Conservation (phyloP, 2,888 invertebrate species). For the Neoaliturus tenellus region DNA sequence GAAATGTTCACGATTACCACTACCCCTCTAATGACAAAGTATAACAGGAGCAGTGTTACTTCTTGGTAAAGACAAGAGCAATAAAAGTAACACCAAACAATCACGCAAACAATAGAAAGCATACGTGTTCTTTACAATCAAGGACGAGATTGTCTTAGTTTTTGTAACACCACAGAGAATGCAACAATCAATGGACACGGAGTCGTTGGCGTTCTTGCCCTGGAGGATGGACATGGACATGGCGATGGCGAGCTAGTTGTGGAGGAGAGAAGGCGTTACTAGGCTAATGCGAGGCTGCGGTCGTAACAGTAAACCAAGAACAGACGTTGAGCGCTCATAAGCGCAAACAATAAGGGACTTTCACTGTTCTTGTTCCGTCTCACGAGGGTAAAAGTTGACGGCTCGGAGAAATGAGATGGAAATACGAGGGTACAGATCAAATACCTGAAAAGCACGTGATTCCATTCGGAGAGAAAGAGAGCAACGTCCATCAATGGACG, state of each 20-base stretch:
- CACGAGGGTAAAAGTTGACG: not conserved
- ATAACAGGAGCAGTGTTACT: no score
- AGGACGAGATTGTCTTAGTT: not conserved
- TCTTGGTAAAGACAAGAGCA: no score
- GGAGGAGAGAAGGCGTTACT: conserved; percentile 13
- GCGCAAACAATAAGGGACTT: not conserved
- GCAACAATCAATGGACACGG: not conserved
- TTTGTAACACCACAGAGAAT: not conserved
- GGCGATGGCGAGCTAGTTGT: not conserved
- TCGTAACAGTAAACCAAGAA: not conserved
- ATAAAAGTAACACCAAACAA: no score
- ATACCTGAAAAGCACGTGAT: no score
- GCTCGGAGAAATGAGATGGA: not conserved
- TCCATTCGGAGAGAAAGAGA: no score
- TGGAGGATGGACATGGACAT: not conserved
- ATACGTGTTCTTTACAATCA: no score
- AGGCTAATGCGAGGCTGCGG: not conserved
- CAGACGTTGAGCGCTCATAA: not conserved
- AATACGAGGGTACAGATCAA: no score
- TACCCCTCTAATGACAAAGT: no score
- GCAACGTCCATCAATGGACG: no score
- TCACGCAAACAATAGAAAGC: no score
- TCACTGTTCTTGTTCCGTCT: not conserved
- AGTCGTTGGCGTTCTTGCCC: not conserved
- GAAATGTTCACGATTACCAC: no score